A percentile compares a stretch with the other conserved stretches of the same genome.
phyloP scores from a whole-genome alignment of 2,888 invertebrate genomes.

The Spatulosminthurus flaviceps region DNA sequence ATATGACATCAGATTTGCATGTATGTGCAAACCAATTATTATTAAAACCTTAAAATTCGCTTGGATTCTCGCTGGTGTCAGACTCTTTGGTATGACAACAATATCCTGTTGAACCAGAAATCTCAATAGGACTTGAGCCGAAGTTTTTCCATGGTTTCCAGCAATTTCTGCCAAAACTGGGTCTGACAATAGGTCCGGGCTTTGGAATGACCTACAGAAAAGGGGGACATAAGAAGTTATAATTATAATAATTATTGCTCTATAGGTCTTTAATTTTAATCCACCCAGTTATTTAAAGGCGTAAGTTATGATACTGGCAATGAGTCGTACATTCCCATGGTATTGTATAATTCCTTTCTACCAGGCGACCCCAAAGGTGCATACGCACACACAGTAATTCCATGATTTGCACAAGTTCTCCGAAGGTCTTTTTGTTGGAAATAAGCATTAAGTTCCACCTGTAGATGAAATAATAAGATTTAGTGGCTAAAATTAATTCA shows the following conservation, averaged over 20 bases:
- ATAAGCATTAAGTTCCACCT: conserved; percentile 56
- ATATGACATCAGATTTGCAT: too few species aligned
- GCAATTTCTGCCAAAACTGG: conserved; percentile 65
- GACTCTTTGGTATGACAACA: conserved; percentile 85
- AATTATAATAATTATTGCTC: too few species aligned
- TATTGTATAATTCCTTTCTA: conserved; percentile 26
- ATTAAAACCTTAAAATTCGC: conserved; percentile 75
- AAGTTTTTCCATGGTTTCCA: conserved; percentile 72
- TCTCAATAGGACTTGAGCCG: conserved; percentile 80
- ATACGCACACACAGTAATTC: conserved; percentile 55
- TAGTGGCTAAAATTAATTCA: not conserved
- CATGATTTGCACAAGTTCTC: conserved; percentile 45
- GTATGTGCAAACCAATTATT: too few species aligned
- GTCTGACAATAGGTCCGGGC: conserved; percentile 50
- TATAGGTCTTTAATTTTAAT: too few species aligned
- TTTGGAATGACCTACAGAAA: not conserved
- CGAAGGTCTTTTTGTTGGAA: conserved; percentile 52
- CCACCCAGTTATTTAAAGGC: too few species aligned
- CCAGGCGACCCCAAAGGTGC: conserved; percentile 53
- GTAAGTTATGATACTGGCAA: too few species aligned
- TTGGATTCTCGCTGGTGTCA: conserved; percentile 75
- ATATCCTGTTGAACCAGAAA: conserved; percentile 79
- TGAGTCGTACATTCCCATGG: too few species aligned
- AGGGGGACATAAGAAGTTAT: too few species aligned
- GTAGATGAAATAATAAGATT: conserved; percentile 20